These are phyloP conservation scores for Dascillus cervinus DNA, from an alignment of 2,888 invertebrate genomes.

Conservation along the genomic window DNA sequence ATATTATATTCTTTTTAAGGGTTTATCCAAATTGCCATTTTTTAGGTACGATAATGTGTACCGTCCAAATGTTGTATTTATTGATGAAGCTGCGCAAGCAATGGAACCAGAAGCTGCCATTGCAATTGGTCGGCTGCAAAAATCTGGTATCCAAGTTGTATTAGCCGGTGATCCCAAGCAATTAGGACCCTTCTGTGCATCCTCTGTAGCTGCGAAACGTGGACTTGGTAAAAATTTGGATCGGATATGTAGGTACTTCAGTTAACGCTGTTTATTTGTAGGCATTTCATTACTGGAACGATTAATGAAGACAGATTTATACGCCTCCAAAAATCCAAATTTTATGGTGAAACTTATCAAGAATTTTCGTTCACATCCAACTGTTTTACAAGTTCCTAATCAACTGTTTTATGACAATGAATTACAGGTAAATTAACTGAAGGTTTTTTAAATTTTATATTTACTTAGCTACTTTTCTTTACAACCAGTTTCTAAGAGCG, in stretches of 20 bases:
- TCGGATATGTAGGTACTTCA: too few species aligned
- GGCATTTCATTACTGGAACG: slow-evolving; percentile 63
- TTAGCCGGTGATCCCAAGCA: slow-evolving; percentile 70
- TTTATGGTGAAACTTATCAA: slow-evolving; percentile 61
- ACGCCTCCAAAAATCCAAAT: slow-evolving; percentile 21
- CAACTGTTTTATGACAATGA: slow-evolving; percentile 62
- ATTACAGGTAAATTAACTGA: slow-evolving; percentile 41
- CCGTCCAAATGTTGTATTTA: slow-evolving; percentile 45
- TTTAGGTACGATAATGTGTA: neutral
- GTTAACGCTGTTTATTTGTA: slow-evolving; percentile 31
- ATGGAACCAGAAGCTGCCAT: slow-evolving; percentile 60
- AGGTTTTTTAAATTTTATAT: slow-evolving; percentile 1
- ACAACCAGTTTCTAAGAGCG: slow-evolving; percentile 23
- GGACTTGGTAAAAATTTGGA: slow-evolving; percentile 35
- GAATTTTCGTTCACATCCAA: slow-evolving; percentile 67
- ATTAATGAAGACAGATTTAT: slow-evolving; percentile 47
- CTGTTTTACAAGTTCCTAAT: slow-evolving; percentile 60
- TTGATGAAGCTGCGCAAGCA: slow-evolving; percentile 72
- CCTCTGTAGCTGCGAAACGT: slow-evolving; percentile 32
- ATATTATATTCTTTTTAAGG: neutral
- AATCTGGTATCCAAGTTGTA: slow-evolving; percentile 46
- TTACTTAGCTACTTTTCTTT: slow-evolving; percentile 8
- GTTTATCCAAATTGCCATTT: neutral
- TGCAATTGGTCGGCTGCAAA: slow-evolving; percentile 35
- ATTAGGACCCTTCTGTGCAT: slow-evolving; percentile 55